phyloP scores from a whole-genome alignment of 2,888 invertebrate genomes.

The Pollenia angustigena region DNA sequence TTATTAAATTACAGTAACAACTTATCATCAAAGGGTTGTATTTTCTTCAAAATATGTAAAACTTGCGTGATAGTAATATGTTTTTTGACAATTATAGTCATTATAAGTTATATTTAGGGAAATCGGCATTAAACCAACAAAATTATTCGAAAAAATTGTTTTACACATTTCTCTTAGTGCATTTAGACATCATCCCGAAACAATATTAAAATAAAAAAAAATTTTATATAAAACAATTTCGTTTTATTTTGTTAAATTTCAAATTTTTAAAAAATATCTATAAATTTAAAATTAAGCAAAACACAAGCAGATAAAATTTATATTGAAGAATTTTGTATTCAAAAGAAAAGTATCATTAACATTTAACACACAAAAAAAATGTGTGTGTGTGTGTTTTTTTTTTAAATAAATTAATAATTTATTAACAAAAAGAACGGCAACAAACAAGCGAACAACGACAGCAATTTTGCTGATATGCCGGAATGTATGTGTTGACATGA shows the following conservation, averaged over 20 bases:
- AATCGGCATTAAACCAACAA: background rate
- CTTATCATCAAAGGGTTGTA: too few species aligned
- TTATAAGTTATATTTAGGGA: background rate
- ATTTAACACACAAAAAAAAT: conserved; percentile 12
- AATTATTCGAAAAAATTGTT: background rate
- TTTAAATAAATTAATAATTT: conserved; percentile 39
- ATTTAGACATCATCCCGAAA: background rate
- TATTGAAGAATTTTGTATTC: background rate
- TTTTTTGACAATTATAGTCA: background rate
- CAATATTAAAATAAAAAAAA: background rate
- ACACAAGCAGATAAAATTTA: conserved; percentile 20
- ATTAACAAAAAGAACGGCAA: conserved; percentile 18
- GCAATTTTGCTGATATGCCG: conserved; percentile 34
- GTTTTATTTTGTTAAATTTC: background rate
- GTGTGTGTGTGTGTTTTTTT: background rate
- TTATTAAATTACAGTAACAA: too few species aligned
- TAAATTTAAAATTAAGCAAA: conserved; percentile 13
- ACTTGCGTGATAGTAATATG: too few species aligned
- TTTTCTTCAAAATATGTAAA: too few species aligned
- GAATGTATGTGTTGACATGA: conserved; percentile 70
- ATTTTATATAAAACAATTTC: background rate
- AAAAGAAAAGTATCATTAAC: conserved; percentile 31
- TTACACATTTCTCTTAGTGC: background rate
- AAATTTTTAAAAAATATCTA: background rate
- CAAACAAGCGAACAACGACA: conserved; percentile 20